Evolutionary conservation across 1,140 invertebrate species (phyloP).

Genomic region (Leptonema lineaticorne): DNA sequence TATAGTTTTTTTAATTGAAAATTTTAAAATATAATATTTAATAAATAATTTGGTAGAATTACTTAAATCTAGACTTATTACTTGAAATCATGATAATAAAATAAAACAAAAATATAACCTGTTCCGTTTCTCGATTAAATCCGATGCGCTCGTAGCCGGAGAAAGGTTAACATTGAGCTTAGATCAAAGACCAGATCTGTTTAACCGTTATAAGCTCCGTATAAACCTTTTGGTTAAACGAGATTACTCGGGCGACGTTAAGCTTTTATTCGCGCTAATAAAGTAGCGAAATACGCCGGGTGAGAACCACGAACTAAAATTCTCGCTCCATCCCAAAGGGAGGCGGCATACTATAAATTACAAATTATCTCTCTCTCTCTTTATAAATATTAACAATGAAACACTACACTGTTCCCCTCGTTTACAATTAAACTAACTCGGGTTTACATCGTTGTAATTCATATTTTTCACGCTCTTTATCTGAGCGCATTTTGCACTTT

Average conservation of each 20-base stretch:
- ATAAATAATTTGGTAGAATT: too few relatives aligned
- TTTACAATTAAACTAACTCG: not conserved
- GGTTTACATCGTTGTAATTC: not conserved
- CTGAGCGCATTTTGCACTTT: slow-evolving; percentile 8
- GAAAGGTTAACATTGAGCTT: not conserved
- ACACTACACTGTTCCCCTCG: too few relatives aligned
- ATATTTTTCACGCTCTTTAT: slow-evolving; percentile 5
- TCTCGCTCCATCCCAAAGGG: not conserved
- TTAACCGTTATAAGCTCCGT: not conserved
- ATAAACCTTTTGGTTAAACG: not conserved
- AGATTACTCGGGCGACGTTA: not conserved
- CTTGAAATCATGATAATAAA: too few relatives aligned
- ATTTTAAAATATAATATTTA: too few relatives aligned
- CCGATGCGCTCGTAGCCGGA: not conserved
- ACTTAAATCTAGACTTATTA: too few relatives aligned
- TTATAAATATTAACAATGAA: slow-evolving; percentile 3
- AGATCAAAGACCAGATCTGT: not conserved
- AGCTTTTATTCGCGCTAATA: not conserved
- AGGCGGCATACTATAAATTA: not conserved
- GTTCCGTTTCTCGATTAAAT: too few relatives aligned
- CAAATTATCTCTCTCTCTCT: not conserved
- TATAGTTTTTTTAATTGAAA: too few relatives aligned
- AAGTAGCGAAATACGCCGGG: not conserved
- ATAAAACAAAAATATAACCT: too few relatives aligned
- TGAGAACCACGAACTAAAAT: not conserved